These are phyloP conservation scores for Heliangelus exortis DNA, from an alignment of 2,797 vertebrate genomes.

Conservation along the genomic window DNA sequence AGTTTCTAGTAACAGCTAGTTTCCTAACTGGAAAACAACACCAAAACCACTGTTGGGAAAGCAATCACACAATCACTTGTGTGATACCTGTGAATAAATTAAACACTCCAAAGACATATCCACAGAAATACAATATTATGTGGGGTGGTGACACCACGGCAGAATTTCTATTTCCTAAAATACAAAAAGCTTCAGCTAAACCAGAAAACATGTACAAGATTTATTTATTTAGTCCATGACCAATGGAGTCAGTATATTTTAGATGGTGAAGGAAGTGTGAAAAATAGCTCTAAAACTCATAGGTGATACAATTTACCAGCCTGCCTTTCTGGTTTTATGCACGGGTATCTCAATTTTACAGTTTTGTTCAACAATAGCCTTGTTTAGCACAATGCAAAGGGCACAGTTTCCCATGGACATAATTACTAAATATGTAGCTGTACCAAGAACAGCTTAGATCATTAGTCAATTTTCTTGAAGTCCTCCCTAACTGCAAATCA, in stretches of 20 bases:
- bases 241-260: fast-evolving
- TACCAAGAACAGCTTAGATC: neutral
- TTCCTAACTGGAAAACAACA: neutral
- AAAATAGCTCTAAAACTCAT: neutral
- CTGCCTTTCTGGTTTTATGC: neutral
- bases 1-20: neutral
- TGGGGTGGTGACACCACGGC: neutral
- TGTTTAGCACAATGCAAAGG: neutral
- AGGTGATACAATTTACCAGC: neutral
- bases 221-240: neutral
- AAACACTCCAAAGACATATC: neutral
- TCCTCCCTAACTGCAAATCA: neutral
- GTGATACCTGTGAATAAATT: neutral
- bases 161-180: neutral
- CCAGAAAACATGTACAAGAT: no score
- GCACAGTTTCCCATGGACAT: fast-evolving
- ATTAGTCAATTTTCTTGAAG: neutral
- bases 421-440: neutral
- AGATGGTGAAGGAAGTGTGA: neutral
- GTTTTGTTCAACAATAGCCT: neutral
- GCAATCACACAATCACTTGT: neutral
- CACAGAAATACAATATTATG: neutral
- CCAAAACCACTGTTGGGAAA: neutral
- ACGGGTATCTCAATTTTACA: neutral
- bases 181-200: neutral